Conservation (phyloP, 2,797 vertebrate genomes). For the Botia almorhae region DNA sequence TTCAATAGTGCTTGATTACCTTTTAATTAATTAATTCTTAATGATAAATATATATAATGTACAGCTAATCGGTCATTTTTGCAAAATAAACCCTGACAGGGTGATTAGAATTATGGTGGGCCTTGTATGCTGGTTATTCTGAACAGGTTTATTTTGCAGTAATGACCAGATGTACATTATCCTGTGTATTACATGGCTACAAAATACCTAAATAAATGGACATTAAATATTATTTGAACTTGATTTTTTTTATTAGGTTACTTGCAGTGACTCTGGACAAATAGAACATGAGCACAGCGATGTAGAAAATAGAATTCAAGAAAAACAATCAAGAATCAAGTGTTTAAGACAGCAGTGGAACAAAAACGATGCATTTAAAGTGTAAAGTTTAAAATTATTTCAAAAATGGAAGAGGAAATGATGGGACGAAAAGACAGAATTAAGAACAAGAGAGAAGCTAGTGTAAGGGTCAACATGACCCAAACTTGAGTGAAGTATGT, state of each 20-base stretch:
- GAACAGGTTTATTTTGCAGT: not conserved
- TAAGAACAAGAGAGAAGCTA: not conserved
- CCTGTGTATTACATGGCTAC: not conserved
- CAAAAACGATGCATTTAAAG: too few relatives aligned
- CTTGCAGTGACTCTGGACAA: not conserved
- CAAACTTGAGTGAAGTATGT: slow-evolving; percentile 36
- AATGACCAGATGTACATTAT: not conserved
- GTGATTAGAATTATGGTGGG: not conserved
- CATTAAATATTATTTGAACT: not conserved
- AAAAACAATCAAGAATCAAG: too few relatives aligned
- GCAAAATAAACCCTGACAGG: not conserved
- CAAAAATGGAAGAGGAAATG: not conserved
- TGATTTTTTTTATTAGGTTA: not conserved
- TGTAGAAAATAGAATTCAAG: not conserved
- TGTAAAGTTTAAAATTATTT: too few relatives aligned
- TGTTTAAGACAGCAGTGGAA: too few relatives aligned
- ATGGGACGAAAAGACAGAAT: not conserved
- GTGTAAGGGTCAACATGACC: slow-evolving; percentile 25
- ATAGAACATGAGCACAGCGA: not conserved
- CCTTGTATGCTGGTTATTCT: not conserved
- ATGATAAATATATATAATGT: not conserved
- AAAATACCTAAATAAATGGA: not conserved
- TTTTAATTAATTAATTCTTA: not conserved
- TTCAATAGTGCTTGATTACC: not conserved
- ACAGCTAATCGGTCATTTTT: not conserved